Conservation (phyloP, 2,113 vertebrate genomes). For the Platycercus adscitus region DNA sequence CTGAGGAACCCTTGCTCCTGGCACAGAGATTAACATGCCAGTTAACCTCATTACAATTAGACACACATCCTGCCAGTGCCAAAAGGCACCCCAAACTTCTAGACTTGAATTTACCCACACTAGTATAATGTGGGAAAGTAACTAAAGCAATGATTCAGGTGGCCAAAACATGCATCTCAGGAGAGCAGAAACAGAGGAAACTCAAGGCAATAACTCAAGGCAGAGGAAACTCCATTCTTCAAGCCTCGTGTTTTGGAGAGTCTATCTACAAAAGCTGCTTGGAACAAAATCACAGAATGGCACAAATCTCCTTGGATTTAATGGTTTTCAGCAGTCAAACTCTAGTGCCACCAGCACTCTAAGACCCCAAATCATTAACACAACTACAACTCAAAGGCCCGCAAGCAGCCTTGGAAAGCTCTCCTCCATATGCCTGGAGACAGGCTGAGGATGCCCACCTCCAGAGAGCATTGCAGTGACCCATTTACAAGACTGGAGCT, state of each 20-base stretch:
- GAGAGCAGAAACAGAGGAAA: background rate
- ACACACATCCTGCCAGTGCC: background rate
- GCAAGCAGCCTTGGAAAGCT: background rate
- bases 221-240: background rate
- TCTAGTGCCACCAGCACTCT: background rate
- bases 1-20: background rate
- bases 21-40: background rate
- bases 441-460: background rate
- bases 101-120: background rate
- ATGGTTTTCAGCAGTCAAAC: background rate
- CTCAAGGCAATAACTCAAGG: background rate
- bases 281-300: background rate
- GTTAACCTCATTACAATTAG: background rate
- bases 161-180: background rate
- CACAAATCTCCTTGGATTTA: background rate
- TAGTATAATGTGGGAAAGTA: background rate
- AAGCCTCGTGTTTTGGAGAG: background rate
- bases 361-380: background rate
- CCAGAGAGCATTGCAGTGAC: rapidly evolving
- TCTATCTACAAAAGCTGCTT: background rate
- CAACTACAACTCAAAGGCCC: background rate
- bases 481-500: background rate
- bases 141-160: rapidly evolving
- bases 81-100: background rate
- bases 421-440: background rate